phyloP scores from a whole-genome alignment of 1,140 invertebrate species.

The Heliconius nattereri region DNA sequence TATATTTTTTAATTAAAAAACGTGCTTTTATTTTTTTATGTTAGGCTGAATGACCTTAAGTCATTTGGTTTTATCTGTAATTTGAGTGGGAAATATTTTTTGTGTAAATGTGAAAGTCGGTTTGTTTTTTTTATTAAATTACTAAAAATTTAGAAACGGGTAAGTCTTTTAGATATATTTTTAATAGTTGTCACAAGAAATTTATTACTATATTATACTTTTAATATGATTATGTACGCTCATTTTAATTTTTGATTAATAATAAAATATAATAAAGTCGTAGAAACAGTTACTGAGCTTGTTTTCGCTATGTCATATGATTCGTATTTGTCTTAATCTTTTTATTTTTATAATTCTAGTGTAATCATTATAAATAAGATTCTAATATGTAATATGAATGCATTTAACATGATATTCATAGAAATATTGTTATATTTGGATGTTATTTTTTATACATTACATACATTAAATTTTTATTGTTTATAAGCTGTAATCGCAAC shows the following conservation, averaged over 20 bases:
- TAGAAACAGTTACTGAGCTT: neutral
- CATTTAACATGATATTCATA: neutral
- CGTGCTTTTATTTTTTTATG: neutral
- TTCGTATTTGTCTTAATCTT: neutral
- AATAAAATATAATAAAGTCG: neutral
- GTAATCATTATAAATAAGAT: neutral
- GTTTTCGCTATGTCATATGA: neutral
- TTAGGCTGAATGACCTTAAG: neutral
- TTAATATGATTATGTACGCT: neutral
- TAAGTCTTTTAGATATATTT: neutral
- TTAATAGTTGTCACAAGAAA: neutral
- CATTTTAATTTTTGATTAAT: neutral
- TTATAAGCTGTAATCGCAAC: too few relatives aligned
- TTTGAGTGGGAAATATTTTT: neutral
- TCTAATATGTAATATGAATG: neutral
- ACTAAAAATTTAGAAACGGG: neutral
- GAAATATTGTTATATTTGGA: neutral
- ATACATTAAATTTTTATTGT: too few relatives aligned
- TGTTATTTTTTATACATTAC: neutral
- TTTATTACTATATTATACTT: neutral
- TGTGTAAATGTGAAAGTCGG: neutral
- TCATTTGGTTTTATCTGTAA: conserved; percentile 3
- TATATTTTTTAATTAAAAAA: neutral
- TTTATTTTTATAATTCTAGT: neutral
- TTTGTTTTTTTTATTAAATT: neutral